Conservation (phyloP, 1,140 invertebrate genomes). For the Drosophila trapezifrons region DNA sequence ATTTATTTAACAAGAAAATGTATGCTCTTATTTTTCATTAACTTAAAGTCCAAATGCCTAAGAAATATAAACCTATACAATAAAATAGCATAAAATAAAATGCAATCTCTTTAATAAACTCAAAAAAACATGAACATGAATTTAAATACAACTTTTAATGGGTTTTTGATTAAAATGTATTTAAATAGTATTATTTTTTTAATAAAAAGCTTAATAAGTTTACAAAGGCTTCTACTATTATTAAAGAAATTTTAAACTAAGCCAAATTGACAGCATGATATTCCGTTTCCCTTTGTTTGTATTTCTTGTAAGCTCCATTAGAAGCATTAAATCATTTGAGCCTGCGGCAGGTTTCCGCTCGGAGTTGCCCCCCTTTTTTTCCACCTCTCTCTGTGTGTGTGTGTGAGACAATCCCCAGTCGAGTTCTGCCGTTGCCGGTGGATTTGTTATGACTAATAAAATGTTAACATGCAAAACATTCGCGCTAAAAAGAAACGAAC, state of each 20-base stretch:
- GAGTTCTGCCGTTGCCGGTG: conserved; percentile 36
- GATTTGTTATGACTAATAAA: conserved; percentile 81
- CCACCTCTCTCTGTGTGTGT: conserved; percentile 6
- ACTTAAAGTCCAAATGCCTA: no score
- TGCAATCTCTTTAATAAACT: no score
- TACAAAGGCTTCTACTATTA: not conserved
- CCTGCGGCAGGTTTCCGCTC: conserved; percentile 49
- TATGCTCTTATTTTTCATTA: no score
- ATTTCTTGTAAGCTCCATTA: conserved; percentile 22
- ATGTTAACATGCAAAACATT: conserved; percentile 82
- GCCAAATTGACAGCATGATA: not conserved
- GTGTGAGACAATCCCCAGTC: conserved; percentile 38
- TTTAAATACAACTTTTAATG: no score
- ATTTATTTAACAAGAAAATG: not conserved
- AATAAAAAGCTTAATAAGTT: not conserved
- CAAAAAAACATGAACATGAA: no score
- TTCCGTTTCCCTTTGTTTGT: conserved; percentile 11
- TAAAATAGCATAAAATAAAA: no score
- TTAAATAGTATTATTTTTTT: no score
- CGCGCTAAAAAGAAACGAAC: conserved; percentile 60
- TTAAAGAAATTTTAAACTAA: not conserved
- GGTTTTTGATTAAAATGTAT: not conserved
- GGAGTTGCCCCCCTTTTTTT: conserved; percentile 10
- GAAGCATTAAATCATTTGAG: conserved; percentile 54
- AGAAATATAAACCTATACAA: no score